Conservation (phyloP, 1,140 invertebrate species). For the Ostrea denselamellosa region DNA sequence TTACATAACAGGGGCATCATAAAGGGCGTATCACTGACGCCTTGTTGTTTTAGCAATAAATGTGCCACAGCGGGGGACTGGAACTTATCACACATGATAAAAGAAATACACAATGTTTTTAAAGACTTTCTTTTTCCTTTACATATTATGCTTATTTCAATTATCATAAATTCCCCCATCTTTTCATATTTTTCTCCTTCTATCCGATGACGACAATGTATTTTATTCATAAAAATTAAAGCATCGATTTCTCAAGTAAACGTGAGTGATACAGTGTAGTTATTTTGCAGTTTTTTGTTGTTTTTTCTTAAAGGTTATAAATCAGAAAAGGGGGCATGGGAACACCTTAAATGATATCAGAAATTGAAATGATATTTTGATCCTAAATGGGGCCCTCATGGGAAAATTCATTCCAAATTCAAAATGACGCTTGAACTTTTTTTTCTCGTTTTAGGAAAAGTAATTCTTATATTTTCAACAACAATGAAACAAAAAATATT, state of each 20-base stretch:
- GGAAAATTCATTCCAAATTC: neutral
- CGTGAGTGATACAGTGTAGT: conserved; percentile 5
- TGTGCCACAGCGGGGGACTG: conserved; percentile 20
- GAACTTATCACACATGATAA: neutral
- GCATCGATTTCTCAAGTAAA: neutral
- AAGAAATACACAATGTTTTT: neutral
- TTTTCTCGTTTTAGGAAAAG: neutral
- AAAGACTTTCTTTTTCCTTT: neutral
- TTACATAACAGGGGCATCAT: neutral
- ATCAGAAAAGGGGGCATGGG: conserved; percentile 14
- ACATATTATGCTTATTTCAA: neutral
- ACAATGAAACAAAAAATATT: neutral
- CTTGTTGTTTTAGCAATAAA: conserved; percentile 36
- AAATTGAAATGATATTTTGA: conserved; percentile 29
- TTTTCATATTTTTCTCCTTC: neutral
- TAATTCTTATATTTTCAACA: neutral
- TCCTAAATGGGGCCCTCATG: neutral
- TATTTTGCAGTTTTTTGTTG: neutral
- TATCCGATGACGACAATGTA: neutral
- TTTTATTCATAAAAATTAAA: neutral
- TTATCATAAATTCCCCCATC: too few species aligned
- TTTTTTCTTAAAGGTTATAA: neutral
- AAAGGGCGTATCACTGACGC: neutral
- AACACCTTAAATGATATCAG: conserved; percentile 21
- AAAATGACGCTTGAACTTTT: neutral